Base-by-base conservation (phyloP, 2,888 invertebrate genomes). In the Acleris laterana region DNA sequence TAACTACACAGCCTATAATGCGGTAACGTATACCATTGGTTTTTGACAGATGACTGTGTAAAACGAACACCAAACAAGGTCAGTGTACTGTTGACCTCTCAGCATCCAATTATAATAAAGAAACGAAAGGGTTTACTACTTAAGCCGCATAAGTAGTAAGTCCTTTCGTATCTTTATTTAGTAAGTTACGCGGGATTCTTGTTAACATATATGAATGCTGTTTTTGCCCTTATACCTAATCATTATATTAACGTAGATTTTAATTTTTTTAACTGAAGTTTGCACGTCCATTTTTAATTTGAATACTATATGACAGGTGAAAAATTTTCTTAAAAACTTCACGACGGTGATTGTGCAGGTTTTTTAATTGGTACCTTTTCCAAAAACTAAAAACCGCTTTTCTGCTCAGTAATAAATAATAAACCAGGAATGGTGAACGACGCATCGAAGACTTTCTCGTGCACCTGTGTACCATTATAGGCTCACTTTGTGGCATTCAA, bases 381-480 rank as follows among this genome's bases (percentile, higher is more conserved):
- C 38, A 38, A 13, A 13, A 38, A 11, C 13, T 4, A 1, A 13
- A 38, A 38, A 13, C 38, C 11, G 38, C 38, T 38, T 38, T 38
- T 38, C 13, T 13, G 38, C 1, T 13, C 4, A 38, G 38, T 38
- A 38, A 3, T 38, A 38, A 13, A 38, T 38, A 38, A 3, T 38
- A 38, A 13, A 38, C 38, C 38, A 9, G 38, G n/a, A 16, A 17
- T 13, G 19, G 52, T 32, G 62, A 32, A 48, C 48, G 57, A 44
- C 25, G 55, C 53, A 19, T 20, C 32, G 20, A 32, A 46, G n/a
- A 57, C 58, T 67, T 67, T 63, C 67, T 58, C 62, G 49, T 61
- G 38, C 52, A 57, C 67, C 48, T 63, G 67, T 42, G 28, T 63
- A 63, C 32, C 60, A 55, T 55, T 65, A 19, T 38, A 28, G 38